These are phyloP conservation scores for Volucella zonaria DNA, from an alignment of 2,888 invertebrate species.

Conservation along the genomic window DNA sequence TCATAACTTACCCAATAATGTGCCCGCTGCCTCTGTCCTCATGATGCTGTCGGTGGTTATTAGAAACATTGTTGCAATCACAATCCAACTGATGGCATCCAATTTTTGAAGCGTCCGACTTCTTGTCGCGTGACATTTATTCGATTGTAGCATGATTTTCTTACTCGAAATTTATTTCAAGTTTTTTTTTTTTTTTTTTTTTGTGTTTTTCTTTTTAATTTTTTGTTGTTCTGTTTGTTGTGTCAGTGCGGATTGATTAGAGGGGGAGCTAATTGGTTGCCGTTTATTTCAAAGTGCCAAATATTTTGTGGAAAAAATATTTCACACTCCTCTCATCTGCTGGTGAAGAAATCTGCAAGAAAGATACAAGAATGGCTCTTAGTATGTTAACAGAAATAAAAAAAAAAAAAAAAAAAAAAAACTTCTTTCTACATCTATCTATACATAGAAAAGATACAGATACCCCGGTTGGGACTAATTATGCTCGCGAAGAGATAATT, in stretches of 20 bases:
- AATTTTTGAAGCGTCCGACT: conserved; percentile 71
- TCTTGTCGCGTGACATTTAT: conserved; percentile 67
- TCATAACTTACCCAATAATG: conserved; percentile 60
- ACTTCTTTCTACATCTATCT: neutral
- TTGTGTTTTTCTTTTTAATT: no score
- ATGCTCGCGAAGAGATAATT: conserved; percentile 32
- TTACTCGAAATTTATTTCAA: conserved; percentile 15
- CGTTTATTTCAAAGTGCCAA: conserved; percentile 54
- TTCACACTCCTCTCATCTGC: conserved; percentile 61
- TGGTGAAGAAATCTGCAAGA: conserved; percentile 59
- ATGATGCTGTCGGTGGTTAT: conserved; percentile 48
- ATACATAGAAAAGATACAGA: neutral
- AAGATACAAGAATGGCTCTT: neutral
- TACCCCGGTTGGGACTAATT: conserved; percentile 17
- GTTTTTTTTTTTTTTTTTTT: conserved; percentile 20
- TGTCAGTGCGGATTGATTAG: conserved; percentile 1
- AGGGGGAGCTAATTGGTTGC: conserved; percentile 5
- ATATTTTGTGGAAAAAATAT: conserved; percentile 64
- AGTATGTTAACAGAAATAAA: neutral
- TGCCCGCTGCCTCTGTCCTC: conserved; percentile 46
- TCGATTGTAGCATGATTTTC: conserved; percentile 67
- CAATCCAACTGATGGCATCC: conserved; percentile 64
- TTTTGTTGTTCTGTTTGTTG: neutral
- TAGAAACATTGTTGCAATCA: conserved; percentile 66
- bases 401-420: neutral